Evolutionary conservation across 1,140 invertebrate species (phyloP), one percentile per base, ranked within the genome.

Genomic region (Trachymyrmex cornetzi): DNA sequence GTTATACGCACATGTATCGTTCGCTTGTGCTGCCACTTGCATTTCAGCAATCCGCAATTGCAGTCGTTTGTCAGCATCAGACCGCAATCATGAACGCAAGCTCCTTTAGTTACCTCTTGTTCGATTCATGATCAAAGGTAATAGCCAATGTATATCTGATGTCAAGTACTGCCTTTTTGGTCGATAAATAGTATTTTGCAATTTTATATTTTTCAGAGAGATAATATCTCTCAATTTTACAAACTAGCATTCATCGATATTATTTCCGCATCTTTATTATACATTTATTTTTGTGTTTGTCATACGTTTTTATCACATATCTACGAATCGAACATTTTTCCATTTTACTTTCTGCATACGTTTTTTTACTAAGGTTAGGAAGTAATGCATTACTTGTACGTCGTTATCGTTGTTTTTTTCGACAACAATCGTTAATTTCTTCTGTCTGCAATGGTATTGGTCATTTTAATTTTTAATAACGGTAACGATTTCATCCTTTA

Each of bases 21-120:
- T 27, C 69, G n/a, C 63, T 59, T 80, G 61, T 7, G 30, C 48
- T 30, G n/a, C n/a, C 38, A 69, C 53, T 82, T 74, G 55, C 80
- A n/a, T 82, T 82, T 59, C 67, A 72, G 53, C 34, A 48, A 61
- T 74, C 80, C 80, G 69, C 77, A 69, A 80, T 34, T 80, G 77
- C 44, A 80, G 64, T 80, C 77, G 77, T 80, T 80, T 69, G 77
- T 80, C 77, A 80, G 77, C 64, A 80, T 80, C 80, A 74, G 55
- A 19, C 69, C 69, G 55, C 55, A 74, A 82, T 82, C 69, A 48
- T 61, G 55, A 72, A 72, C 34, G 53, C 66, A 30, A 7, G 38
- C 38, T 61, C 69, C 38, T 74, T 61, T 34, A 48, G 69, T 50
- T 82, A 74, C 19, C 38, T 63, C 34, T 48, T 57, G 53, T 74